phyloP scores from a whole-genome alignment of 2,888 invertebrate genomes.

The Salticus scenicus region DNA sequence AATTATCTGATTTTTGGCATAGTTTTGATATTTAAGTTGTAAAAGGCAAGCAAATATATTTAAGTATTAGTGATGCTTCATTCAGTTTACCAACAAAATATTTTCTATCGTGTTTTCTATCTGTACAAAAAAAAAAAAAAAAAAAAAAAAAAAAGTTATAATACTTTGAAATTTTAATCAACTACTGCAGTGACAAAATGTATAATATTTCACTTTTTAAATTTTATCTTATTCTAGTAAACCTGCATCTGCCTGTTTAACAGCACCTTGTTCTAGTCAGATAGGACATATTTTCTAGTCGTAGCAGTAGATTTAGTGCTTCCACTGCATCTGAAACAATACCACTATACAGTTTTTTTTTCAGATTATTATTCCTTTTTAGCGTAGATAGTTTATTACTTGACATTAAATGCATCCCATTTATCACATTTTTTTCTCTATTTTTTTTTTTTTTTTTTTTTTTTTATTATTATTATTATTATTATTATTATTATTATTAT shows the following conservation, averaged over 20 bases:
- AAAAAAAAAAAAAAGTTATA: not conserved
- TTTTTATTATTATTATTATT: not conserved
- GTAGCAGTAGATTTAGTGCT: slow-evolving; percentile 67
- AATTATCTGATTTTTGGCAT: too few species aligned
- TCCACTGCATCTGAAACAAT: slow-evolving; percentile 58
- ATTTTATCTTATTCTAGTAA: slow-evolving; percentile 50
- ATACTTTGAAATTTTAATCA: too few species aligned
- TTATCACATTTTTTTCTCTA: slow-evolving; percentile 31
- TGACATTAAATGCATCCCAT: slow-evolving; percentile 23
- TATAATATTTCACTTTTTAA: slow-evolving; percentile 34
- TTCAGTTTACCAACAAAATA: too few species aligned
- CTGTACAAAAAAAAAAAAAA: too few species aligned
- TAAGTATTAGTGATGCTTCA: too few species aligned
- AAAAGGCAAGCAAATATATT: too few species aligned
- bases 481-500: slow-evolving; percentile 12
- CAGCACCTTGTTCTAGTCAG: slow-evolving; percentile 60
- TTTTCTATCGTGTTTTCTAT: too few species aligned
- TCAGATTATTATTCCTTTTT: slow-evolving; percentile 32
- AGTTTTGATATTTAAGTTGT: too few species aligned
- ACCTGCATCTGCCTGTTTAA: slow-evolving; percentile 66
- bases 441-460: slow-evolving; percentile 36
- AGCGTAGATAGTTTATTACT: slow-evolving; percentile 43
- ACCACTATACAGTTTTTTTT: slow-evolving; percentile 34
- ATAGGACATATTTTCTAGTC: slow-evolving; percentile 48
- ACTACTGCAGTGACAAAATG: slow-evolving; percentile 57